Conservation (phyloP, 1,140 invertebrate species). For the Homarus americanus region DNA sequence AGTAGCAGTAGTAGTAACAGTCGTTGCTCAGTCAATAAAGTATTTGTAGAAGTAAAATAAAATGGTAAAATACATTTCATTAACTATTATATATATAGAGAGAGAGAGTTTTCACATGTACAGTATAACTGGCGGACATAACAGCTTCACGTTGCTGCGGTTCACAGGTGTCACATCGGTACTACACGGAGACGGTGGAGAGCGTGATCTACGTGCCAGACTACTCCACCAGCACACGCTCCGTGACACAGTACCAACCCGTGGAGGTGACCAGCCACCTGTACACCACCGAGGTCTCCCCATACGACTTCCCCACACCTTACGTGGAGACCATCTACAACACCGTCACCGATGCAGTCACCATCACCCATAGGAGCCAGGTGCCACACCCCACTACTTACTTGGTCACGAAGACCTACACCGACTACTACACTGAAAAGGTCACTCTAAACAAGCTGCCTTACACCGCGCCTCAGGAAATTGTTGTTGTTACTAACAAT, state of each 20-base stretch:
- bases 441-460: background rate
- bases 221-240: background rate
- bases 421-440: background rate
- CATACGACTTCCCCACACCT: slow-evolving; percentile 9
- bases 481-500: background rate
- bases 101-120: too few relatives aligned
- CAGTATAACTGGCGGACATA: background rate
- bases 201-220: background rate
- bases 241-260: background rate
- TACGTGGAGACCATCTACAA: background rate
- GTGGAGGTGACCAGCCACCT: background rate
- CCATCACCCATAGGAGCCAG: background rate
- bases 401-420: background rate
- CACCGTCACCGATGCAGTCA: background rate
- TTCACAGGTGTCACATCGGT: background rate
- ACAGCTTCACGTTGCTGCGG: background rate
- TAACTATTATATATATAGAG: too few relatives aligned
- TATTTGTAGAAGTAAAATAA: too few relatives aligned
- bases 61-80: too few relatives aligned
- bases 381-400: background rate
- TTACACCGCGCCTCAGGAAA: background rate
- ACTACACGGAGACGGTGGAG: background rate
- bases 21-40: too few relatives aligned
- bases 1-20: background rate
- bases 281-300: background rate